These are phyloP conservation scores for Leptodirus hochenwartii DNA, from an alignment of 2,888 invertebrate genomes.

Conservation along the genomic window DNA sequence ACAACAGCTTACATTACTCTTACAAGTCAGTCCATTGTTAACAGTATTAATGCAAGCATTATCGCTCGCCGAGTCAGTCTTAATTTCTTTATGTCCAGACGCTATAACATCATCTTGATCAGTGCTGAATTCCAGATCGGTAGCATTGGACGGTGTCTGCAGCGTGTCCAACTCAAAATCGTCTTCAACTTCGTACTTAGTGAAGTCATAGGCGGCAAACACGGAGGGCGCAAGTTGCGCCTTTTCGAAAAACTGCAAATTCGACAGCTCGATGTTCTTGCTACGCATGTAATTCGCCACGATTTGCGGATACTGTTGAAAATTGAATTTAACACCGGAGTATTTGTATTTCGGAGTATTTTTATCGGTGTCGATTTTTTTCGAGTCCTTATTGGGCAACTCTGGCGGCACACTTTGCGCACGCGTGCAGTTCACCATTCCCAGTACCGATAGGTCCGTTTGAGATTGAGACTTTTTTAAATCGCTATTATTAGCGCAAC, in stretches of 20 bases:
- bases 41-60: too few species aligned
- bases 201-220: too few species aligned
- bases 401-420: slow-evolving; percentile 23
- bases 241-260: slow-evolving; percentile 32
- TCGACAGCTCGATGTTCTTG: slow-evolving; percentile 46
- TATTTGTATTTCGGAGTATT: slow-evolving; percentile 31
- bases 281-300: slow-evolving; percentile 59
- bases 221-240: slow-evolving; percentile 12
- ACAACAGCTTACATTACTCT: too few species aligned
- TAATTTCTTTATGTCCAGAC: slow-evolving; percentile 5
- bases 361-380: slow-evolving; percentile 2
- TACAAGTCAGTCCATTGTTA: too few species aligned
- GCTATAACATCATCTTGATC: slow-evolving; percentile 10
- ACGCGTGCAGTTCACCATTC: slow-evolving; percentile 14
- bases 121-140: slow-evolving; percentile 47
- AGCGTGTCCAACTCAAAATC: slow-evolving; percentile 36
- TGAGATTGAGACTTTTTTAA: too few species aligned
- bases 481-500: background rate
- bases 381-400: too few species aligned
- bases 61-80: slow-evolving; percentile 2
- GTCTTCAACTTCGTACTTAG: slow-evolving; percentile 15
- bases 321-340: slow-evolving; percentile 56
- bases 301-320: slow-evolving; percentile 55
- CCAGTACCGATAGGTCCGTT: slow-evolving; percentile 8
- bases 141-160: slow-evolving; percentile 63